Conservation (phyloP, 2,888 invertebrate species). For the Crioceris asparagi region DNA sequence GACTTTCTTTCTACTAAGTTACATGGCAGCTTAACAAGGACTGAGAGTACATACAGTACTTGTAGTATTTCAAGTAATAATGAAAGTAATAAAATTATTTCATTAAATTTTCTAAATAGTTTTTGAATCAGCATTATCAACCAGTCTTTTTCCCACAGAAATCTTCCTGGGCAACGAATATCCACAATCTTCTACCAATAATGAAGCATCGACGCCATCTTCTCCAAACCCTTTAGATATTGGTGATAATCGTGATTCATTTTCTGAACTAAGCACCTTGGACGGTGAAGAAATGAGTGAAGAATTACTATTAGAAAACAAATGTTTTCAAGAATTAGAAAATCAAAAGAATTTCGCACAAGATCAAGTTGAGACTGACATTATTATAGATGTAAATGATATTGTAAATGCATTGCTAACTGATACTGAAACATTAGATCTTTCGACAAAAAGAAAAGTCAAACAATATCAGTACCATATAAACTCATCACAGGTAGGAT, state of each 20-base stretch:
- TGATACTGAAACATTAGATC: slow-evolving; percentile 48
- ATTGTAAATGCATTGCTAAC: slow-evolving; percentile 45
- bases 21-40: slow-evolving; percentile 25
- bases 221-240: slow-evolving; percentile 32
- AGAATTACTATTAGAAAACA: slow-evolving; percentile 40
- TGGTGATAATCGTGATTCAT: slow-evolving; percentile 26
- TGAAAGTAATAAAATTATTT: neutral
- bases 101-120: neutral
- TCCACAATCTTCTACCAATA: slow-evolving; percentile 24
- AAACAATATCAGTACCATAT: slow-evolving; percentile 49
- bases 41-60: slow-evolving; percentile 32
- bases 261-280: slow-evolving; percentile 29
- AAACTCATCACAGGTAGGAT: slow-evolving; percentile 55
- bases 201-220: slow-evolving; percentile 24
- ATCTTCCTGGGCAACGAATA: slow-evolving; percentile 22
- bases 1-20: slow-evolving; percentile 41
- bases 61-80: slow-evolving; percentile 27
- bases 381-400: slow-evolving; percentile 23
- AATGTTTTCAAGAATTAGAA: slow-evolving; percentile 44
- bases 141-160: slow-evolving; percentile 18
- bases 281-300: slow-evolving; percentile 41
- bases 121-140: neutral
- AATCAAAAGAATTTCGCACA: slow-evolving; percentile 34
- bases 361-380: slow-evolving; percentile 26
- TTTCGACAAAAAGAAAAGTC: slow-evolving; percentile 43